phyloP scores from a whole-genome alignment of 1,140 invertebrate species.

The Aphaenogaster ashmeadi region DNA sequence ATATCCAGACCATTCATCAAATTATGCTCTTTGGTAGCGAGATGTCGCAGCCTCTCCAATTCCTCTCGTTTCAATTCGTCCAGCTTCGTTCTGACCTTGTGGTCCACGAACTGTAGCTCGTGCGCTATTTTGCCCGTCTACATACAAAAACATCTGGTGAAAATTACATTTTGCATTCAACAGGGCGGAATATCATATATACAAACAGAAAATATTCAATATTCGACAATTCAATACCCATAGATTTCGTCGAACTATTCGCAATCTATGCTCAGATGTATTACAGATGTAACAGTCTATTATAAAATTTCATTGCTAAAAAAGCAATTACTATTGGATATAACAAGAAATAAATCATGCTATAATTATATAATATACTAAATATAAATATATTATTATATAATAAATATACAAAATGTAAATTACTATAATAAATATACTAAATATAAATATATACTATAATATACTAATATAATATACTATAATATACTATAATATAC shows the following conservation, averaged over 20 bases:
- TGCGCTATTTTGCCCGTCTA: constrained; percentile 96
- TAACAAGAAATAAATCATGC: neutral
- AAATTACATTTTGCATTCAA: neutral
- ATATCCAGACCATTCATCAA: constrained; percentile 89
- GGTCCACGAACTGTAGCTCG: constrained; percentile 96
- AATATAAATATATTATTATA: too few species aligned
- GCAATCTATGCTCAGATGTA: neutral
- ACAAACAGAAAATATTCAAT: neutral
- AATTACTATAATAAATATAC: neutral
- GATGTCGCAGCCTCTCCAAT: constrained; percentile 92
- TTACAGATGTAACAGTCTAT: neutral
- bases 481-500: neutral
- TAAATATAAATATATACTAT: neutral
- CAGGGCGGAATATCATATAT: neutral
- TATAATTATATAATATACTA: neutral
- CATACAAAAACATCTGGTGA: constrained; percentile 63
- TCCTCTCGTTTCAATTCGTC: constrained; percentile 98
- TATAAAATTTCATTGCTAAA: constrained; percentile 17
- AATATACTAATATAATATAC: too few species aligned
- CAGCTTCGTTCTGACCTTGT: constrained; percentile 94
- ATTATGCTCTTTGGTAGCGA: constrained; percentile 91
- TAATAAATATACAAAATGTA: neutral
- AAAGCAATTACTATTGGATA: constrained; percentile 8
- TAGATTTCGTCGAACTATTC: neutral
- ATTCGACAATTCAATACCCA: neutral